A percentile compares a stretch with the other conserved stretches of the same genome.
Conservation (phyloP, 2,113 vertebrate species). For the Elgaria multicarinata region DNA sequence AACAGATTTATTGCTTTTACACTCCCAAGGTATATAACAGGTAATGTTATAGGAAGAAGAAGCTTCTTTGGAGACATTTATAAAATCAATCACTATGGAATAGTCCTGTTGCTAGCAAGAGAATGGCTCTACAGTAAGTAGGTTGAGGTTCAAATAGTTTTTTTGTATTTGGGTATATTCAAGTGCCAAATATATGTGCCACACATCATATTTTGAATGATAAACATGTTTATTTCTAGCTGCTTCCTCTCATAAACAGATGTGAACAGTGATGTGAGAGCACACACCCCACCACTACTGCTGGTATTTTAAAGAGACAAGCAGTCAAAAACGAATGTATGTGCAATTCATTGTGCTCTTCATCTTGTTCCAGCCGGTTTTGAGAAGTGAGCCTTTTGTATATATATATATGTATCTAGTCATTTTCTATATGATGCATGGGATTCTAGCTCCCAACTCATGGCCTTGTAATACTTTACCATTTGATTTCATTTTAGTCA, state of each 20-base stretch:
- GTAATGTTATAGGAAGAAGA: neutral
- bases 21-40: neutral
- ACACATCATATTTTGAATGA: neutral
- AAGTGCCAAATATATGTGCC: neutral
- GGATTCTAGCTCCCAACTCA: neutral
- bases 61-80: neutral
- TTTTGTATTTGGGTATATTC: neutral
- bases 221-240: neutral
- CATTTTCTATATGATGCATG: neutral
- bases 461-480: neutral
- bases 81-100: neutral
- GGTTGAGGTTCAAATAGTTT: neutral
- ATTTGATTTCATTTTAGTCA: neutral
- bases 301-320: neutral
- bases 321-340: neutral
- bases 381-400: neutral
- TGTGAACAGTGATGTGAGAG: neutral
- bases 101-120: neutral
- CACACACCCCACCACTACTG: no score
- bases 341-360: neutral
- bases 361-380: neutral
- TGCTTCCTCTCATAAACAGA: neutral
- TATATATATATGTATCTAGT: neutral
- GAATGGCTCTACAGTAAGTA: neutral
- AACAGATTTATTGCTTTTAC: slow-evolving; percentile 10